Percentiles rank a stretch among this genome's conserved stretches.
phyloP scores from a whole-genome alignment of 1,140 invertebrate genomes.

The Zelostemma sp. region DNA sequence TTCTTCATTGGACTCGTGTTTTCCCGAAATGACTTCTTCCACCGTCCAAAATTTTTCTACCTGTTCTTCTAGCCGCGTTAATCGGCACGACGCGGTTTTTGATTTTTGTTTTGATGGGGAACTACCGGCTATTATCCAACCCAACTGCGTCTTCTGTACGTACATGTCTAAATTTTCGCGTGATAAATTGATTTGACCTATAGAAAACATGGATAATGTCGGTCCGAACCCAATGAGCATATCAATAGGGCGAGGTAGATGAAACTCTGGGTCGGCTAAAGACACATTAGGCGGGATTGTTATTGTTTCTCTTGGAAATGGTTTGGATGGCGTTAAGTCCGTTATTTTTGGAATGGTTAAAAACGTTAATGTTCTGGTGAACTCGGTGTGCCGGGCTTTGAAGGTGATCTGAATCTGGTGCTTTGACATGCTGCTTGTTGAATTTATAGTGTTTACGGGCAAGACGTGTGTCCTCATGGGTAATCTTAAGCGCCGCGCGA shows the following conservation, averaged over 20 bases:
- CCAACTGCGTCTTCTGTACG: constrained; percentile 23
- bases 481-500: constrained; percentile 19
- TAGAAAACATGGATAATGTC: constrained; percentile 3
- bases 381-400: constrained; percentile 18
- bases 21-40: constrained; percentile 9
- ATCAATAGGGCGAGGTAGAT: constrained; percentile 29
- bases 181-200: constrained; percentile 19
- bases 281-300: constrained; percentile 26
- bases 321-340: constrained; percentile 15
- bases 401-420: constrained; percentile 13
- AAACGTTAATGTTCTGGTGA: constrained; percentile 21
- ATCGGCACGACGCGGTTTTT: background rate
- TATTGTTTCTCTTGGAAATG: constrained; percentile 18
- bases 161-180: background rate
- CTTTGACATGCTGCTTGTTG: constrained; percentile 13
- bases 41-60: constrained; percentile 24
- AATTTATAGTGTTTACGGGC: constrained; percentile 11
- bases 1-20: background rate
- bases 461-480: constrained; percentile 8
- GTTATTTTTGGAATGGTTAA: constrained; percentile 23
- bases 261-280: constrained; percentile 37
- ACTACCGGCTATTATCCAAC: constrained; percentile 25
- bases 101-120: background rate
- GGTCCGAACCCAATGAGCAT: constrained; percentile 13
- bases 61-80: constrained; percentile 1